Percentiles rank a stretch among this genome's conserved stretches.
These are phyloP conservation scores for Panopea generosa DNA, from an alignment of 2,888 invertebrate species.

Conservation along the genomic window DNA sequence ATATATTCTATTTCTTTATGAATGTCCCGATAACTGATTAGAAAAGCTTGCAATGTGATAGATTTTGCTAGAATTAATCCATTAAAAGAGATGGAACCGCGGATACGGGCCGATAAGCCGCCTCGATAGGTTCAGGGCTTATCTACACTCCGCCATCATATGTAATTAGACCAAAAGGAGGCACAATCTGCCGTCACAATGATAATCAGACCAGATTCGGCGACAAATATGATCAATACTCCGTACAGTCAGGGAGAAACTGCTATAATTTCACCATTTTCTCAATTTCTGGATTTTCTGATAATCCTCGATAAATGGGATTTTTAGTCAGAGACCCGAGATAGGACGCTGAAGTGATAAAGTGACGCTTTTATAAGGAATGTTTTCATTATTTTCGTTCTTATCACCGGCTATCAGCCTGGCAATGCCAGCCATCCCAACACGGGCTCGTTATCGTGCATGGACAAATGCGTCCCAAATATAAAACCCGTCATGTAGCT, in stretches of 20 bases:
- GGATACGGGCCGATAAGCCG: constrained; percentile 69
- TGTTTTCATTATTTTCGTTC: constrained; percentile 62
- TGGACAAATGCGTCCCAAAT: constrained; percentile 70
- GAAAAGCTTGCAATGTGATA: constrained; percentile 71
- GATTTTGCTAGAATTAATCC: constrained; percentile 80
- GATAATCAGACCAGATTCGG: constrained; percentile 79
- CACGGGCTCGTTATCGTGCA: constrained; percentile 56
- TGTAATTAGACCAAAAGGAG: constrained; percentile 79
- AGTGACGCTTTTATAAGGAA: constrained; percentile 65
- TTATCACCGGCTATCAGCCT: constrained; percentile 45
- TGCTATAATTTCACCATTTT: constrained; percentile 48
- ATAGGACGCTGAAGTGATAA: constrained; percentile 58
- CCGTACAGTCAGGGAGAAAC: constrained; percentile 27
- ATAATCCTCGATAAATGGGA: constrained; percentile 77
- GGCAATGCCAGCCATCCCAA: constrained; percentile 9
- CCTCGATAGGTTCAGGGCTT: constrained; percentile 68
- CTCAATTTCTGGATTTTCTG: constrained; percentile 65
- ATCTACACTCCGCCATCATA: constrained; percentile 74
- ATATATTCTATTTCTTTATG: constrained; percentile 81
- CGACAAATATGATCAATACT: constrained; percentile 75
- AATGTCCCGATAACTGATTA: constrained; percentile 75
- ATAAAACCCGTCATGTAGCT: constrained; percentile 59
- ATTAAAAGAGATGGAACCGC: constrained; percentile 70
- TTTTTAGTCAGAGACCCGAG: constrained; percentile 64
- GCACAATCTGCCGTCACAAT: constrained; percentile 65